Evolutionary conservation across 2,797 vertebrate genomes (phyloP).

Genomic region (Paramormyrops hopkinsi): DNA sequence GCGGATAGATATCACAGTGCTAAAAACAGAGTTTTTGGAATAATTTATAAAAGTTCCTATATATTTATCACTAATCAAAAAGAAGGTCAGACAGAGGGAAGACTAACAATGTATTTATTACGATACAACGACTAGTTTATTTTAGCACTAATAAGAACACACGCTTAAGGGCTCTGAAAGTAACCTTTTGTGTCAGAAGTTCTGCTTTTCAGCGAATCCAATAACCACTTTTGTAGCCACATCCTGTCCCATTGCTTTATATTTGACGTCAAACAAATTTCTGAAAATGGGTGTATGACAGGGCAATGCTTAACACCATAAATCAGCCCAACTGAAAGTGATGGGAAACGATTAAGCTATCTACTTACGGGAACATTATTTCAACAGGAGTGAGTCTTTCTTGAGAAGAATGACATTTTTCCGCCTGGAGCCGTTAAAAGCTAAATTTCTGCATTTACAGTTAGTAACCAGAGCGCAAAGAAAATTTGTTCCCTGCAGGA

Average conservation of each 20-base stretch:
- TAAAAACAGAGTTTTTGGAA: not conserved
- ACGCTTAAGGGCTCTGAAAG: not conserved
- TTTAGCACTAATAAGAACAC: not conserved
- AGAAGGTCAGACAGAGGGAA: not conserved
- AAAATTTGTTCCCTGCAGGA: not conserved
- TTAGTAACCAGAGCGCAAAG: conserved; percentile 8
- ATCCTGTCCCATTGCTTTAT: not conserved
- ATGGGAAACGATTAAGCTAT: conserved; percentile 14
- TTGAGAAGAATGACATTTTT: conserved; percentile 5
- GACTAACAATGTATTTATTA: not conserved
- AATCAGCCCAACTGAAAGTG: conserved; percentile 8
- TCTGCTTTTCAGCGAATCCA: not conserved
- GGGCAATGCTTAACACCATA: not conserved
- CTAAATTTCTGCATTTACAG: conserved; percentile 2
- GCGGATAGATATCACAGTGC: not conserved
- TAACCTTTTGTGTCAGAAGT: not conserved
- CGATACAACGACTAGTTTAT: not conserved
- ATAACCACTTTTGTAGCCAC: not conserved
- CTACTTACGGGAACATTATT: conserved; percentile 9
- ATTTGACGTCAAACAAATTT: conserved; percentile 8
- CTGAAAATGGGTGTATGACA: conserved; percentile 1
- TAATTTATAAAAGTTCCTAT: not conserved
- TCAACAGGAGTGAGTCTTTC: not conserved
- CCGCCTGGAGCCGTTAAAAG: conserved; percentile 5
- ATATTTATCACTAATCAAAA: not conserved